These are phyloP conservation scores for Brachionus calyciflorus DNA, from an alignment of 1,140 invertebrate genomes.

Conservation along the genomic window DNA sequence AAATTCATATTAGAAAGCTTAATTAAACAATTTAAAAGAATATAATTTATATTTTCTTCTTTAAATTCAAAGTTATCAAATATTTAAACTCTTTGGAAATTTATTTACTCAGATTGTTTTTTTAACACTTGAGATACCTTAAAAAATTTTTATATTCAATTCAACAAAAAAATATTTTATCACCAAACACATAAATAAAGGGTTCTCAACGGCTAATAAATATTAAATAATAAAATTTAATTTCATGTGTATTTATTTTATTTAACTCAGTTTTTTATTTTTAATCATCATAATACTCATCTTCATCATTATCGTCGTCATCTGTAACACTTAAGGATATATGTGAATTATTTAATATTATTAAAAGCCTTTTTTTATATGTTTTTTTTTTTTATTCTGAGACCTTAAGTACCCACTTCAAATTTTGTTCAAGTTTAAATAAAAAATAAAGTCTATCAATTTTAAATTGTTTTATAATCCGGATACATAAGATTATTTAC, in stretches of 20 bases:
- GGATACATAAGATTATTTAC: conserved; percentile 14
- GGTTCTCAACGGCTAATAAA: conserved; percentile 29
- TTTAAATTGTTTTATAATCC: no score
- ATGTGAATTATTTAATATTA: conserved; percentile 44
- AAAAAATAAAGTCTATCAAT: conserved; percentile 26
- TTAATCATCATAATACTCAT: not conserved
- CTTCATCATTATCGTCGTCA: conserved; percentile 20
- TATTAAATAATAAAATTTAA: conserved; percentile 24
- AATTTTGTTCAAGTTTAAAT: conserved; percentile 19
- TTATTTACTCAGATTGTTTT: conserved; percentile 19
- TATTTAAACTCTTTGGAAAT: not conserved
- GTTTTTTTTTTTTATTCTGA: no score
- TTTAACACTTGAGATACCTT: conserved; percentile 26
- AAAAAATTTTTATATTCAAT: conserved; percentile 11
- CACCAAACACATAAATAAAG: not conserved
- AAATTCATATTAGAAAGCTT: no score
- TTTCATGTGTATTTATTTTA: not conserved
- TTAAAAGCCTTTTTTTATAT: not conserved
- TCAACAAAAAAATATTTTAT: conserved; percentile 13
- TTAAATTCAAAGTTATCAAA: not conserved
- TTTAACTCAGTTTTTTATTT: not conserved
- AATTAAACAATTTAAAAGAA: no score
- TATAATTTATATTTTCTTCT: no score
- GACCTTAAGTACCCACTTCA: conserved; percentile 15
- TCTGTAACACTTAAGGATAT: conserved; percentile 16